These are phyloP conservation scores for Nestor notabilis DNA, from an alignment of 2,113 vertebrate genomes.

Conservation along the genomic window DNA sequence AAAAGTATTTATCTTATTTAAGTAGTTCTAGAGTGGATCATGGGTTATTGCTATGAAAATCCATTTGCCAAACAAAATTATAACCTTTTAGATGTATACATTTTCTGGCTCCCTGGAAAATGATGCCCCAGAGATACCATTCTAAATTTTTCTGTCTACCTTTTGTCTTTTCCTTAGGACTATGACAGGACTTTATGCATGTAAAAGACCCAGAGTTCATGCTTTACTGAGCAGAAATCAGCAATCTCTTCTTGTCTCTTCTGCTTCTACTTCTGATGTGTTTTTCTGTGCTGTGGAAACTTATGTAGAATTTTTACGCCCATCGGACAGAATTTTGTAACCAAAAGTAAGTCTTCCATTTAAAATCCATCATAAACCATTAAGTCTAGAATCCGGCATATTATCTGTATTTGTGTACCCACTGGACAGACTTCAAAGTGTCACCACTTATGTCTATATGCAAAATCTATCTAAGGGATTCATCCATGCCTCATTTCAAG, in stretches of 20 bases:
- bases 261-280: neutral
- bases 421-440: neutral
- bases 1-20: neutral
- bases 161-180: neutral
- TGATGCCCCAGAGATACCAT: neutral
- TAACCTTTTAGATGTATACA: neutral
- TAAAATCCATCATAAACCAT: neutral
- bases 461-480: neutral
- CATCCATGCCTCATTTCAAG: neutral
- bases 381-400: neutral
- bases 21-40: neutral
- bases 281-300: neutral
- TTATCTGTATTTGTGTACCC: neutral
- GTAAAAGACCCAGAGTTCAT: neutral
- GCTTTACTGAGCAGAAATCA: neutral
- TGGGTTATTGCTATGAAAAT: neutral
- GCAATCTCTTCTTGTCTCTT: neutral
- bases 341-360: neutral
- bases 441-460: neutral
- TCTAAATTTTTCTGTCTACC: neutral
- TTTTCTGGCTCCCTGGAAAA: neutral
- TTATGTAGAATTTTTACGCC: neutral
- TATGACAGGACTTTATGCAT: neutral
- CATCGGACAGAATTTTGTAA: neutral
- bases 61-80: neutral